Evolutionary conservation across 2,888 invertebrate genomes (phyloP), one percentile per base, ranked within the genome.

Genomic region (Drosophila peninsularis): DNA sequence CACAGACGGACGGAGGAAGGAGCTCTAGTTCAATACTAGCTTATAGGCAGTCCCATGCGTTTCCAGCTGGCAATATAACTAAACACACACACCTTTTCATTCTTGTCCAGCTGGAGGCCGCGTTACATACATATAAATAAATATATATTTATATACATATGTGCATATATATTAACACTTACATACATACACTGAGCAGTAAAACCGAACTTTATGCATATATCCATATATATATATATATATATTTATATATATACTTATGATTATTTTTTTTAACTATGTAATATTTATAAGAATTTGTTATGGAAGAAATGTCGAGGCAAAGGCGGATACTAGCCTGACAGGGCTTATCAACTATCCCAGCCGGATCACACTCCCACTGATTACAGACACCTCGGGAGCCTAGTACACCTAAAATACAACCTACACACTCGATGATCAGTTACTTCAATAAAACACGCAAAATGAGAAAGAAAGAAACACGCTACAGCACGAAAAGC

Each of bases 201-300:
- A 24, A 24, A 24, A 24, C 5, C 24, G 24, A 24, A 24, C 5
- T 24, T 5, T 24, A 24, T n/a, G n/a, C n/a, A n/a, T 30, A 47
- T 30, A 30, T 27, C 6, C 2, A 47, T 11, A 21, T 21, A 24
- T 50, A 34, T 34, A 30, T n/a, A n/a, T n/a, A 3, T 13, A 49
- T 19, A 49, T n/a, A 30, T 1, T 17, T 11, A 19, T 19, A 21
- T 11, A 24, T 24, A 24, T 24, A 24, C 2, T 24, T 24, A 30
- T 30, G 27, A 30, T 5, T 13, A 36, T 55, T 71, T 75, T 76
- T 72, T 75, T 69, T 45, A 37, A 66, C 55, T 62, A 71, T 73
- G 32, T 50, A 70, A 49, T 49, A 47, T 44, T 24, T 72, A n/a
- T 75, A 66, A 66, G 73, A 39, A 54, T 60, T 78, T 78, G 78